Evolutionary conservation across 2,888 invertebrate genomes (phyloP), one percentile per base, ranked within the genome.

Genomic region (Hemaris fuciformis): DNA sequence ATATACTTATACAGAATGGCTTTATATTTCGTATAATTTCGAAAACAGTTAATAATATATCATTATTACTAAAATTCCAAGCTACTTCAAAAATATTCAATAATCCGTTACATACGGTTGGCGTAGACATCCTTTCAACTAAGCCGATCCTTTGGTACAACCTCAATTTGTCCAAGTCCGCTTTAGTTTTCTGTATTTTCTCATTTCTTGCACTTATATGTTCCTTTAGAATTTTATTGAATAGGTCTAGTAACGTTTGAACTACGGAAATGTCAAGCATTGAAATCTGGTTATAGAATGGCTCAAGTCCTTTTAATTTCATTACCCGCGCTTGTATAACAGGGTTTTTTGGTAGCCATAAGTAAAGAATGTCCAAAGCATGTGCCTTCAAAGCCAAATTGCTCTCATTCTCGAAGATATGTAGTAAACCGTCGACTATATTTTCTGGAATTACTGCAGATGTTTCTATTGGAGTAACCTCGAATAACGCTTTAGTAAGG

Each of bases 281-380:
- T 0, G 72, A 20, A 0, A 88, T 71, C 69, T 90, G 88, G 0
- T 79, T 42, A 60, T 91, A 91, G 64, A 91, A 90, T 0, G 85
- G 81, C 46, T 84, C 81, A 0, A 91, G 61, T 0, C 91, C 90
- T 73, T 83, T 87, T 1, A 81, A 27, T 66, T 85, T 86, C 85
- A 91, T 89, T 0, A 91, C 80, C 20, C 85, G 74, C 0, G 83
- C 77, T 73, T 91, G 91, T 0, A 85, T 69, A 43, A 69, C 77
- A 0, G 89, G 88, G 31, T 87, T 88, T 0, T 78, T 78, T 1
- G 89, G 90, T 13, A 91, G 64, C 91, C 89, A 91, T 15, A 70
- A 27, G 27, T 70, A 64, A 1, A 91, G 62, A 0, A 91, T 72
- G 43, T 90, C 87, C 38, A 91, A 60, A 0, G 80, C 77, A 18